These are phyloP conservation scores for Sylvia atricapilla DNA, from an alignment of 2,113 vertebrate species.

Conservation along the genomic window DNA sequence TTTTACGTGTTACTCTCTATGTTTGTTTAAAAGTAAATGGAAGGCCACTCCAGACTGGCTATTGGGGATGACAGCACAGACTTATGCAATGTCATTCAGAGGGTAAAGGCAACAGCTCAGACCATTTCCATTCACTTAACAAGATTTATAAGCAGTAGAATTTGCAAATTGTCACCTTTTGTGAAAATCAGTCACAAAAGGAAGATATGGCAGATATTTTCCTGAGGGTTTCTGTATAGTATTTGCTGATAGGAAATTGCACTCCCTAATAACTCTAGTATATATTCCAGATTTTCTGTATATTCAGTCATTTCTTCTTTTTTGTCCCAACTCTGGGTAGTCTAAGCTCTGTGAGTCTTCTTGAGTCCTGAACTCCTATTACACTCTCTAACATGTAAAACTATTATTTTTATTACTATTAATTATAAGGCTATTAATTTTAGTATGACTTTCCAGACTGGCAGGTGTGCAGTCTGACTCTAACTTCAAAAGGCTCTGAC, in stretches of 20 bases:
- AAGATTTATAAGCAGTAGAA: not conserved
- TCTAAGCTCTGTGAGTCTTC: not conserved
- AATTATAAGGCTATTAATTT: not conserved
- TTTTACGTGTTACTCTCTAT: not conserved
- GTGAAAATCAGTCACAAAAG: not conserved
- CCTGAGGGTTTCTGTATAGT: not conserved
- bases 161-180: not conserved
- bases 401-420: not conserved
- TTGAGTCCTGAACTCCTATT: not conserved
- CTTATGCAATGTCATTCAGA: not conserved
- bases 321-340: fast-evolving
- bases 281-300: not conserved
- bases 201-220: not conserved
- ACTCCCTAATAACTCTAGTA: not conserved
- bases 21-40: not conserved
- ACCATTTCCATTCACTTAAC: not conserved
- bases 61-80: not conserved
- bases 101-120: not conserved
- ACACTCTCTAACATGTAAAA: not conserved
- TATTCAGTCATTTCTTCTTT: not conserved
- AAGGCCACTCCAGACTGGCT: not conserved
- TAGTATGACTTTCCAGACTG: not conserved
- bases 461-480: not conserved
- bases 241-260: not conserved
- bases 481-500: not conserved